Percentiles rank a stretch among this genome's conserved stretches.
phyloP scores from a whole-genome alignment of 2,797 vertebrate species.

The Oreochromis grahami region DNA sequence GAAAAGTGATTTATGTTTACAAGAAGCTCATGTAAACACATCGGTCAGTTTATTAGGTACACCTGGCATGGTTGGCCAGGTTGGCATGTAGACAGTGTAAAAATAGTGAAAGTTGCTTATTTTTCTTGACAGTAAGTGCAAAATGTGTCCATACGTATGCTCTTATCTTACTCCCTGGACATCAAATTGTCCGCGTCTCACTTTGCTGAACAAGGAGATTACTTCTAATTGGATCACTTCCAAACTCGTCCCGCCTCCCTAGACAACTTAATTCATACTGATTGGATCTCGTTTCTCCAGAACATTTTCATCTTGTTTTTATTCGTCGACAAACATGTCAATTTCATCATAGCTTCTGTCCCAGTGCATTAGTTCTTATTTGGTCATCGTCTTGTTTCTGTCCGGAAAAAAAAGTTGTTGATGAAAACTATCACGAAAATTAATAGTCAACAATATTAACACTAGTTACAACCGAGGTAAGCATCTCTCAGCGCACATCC shows the following conservation, averaged over 20 bases:
- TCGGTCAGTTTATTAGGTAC: not conserved
- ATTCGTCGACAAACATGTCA: not conserved
- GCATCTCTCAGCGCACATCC: not conserved
- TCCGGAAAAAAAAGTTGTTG: not conserved
- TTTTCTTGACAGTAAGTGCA: not conserved
- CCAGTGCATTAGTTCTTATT: not conserved
- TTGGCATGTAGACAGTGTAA: not conserved
- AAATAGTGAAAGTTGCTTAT: not conserved
- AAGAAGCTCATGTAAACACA: not conserved
- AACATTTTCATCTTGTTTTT: not conserved
- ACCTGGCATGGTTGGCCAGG: not conserved
- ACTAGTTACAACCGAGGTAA: not conserved
- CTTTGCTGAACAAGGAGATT: not conserved
- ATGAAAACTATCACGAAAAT: not conserved
- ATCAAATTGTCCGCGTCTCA: accelerated
- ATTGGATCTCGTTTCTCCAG: not conserved
- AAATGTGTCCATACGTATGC: not conserved
- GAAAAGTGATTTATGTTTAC: not conserved
- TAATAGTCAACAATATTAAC: not conserved
- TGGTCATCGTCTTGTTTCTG: not conserved
- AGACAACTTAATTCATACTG: not conserved
- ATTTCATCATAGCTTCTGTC: not conserved
- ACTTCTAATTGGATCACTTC: not conserved
- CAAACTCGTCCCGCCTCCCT: not conserved
- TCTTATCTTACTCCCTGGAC: not conserved